Evolutionary conservation across 2,888 invertebrate species (phyloP).

Genomic region (Acutogordius australiensis): DNA sequence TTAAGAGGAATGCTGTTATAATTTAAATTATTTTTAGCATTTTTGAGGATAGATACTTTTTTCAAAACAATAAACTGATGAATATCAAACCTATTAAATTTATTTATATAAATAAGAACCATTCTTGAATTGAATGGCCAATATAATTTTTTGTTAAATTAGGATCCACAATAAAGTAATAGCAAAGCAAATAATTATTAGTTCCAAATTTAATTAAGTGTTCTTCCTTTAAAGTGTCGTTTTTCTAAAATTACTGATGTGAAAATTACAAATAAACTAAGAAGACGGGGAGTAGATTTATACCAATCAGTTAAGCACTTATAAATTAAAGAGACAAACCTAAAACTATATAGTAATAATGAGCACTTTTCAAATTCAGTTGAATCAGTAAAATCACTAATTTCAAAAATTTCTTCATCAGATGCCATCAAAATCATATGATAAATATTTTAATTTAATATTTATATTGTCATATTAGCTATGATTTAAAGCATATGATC

Average conservation of each 20-base stretch:
- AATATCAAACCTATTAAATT: neutral
- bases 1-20: neutral
- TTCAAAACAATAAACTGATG: neutral
- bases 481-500: too few relatives aligned
- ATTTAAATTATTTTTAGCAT: neutral
- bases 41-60: neutral
- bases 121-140: too few relatives aligned
- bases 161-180: too few relatives aligned
- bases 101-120: neutral
- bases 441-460: too few relatives aligned
- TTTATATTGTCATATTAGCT: too few relatives aligned
- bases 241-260: too few relatives aligned
- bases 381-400: constrained; percentile 7
- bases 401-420: constrained; percentile 10
- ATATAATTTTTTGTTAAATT: too few relatives aligned
- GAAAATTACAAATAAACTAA: too few relatives aligned
- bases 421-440: too few relatives aligned
- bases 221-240: too few relatives aligned
- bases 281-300: too few relatives aligned
- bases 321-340: neutral
- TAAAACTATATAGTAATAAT: neutral
- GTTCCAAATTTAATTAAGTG: neutral
- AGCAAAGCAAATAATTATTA: too few relatives aligned
- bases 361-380: constrained; percentile 3
- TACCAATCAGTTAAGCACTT: neutral